A percentile compares a stretch with the other conserved stretches of the same genome.
Evolutionary conservation across 2,797 vertebrate genomes (phyloP).

Genomic region (Astyanax mexicanus): DNA sequence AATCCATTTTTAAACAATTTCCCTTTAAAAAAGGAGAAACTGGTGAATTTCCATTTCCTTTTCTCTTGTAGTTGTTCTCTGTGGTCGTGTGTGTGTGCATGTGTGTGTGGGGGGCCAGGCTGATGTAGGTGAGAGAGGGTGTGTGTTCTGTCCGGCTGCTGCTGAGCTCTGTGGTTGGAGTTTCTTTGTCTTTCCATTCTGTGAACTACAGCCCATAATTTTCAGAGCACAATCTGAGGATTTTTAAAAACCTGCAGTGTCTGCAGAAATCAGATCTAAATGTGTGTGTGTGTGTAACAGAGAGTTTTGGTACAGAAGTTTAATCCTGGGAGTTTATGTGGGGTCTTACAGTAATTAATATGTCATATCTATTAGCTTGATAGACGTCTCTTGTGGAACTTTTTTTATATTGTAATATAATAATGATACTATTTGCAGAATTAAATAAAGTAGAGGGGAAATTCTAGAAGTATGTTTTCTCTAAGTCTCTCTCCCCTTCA

Average conservation of each 20-base stretch:
- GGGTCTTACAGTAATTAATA: no score
- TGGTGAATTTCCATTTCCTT: slow-evolving; percentile 43
- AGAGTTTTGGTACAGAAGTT: background rate
- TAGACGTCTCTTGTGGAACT: no score
- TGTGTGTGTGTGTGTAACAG: slow-evolving; percentile 23
- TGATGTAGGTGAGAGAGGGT: slow-evolving; percentile 36
- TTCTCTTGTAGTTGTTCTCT: slow-evolving; percentile 24
- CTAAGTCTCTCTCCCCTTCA: no score
- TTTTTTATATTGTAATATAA: no score
- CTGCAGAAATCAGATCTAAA: slow-evolving; percentile 11
- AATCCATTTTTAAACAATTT: slow-evolving; percentile 31
- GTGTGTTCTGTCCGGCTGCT: slow-evolving; percentile 42
- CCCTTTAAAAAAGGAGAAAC: slow-evolving; percentile 28
- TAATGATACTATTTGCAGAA: no score
- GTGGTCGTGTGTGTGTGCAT: slow-evolving; percentile 11
- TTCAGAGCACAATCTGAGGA: slow-evolving; percentile 23
- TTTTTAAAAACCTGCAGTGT: slow-evolving; percentile 14
- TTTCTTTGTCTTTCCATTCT: slow-evolving; percentile 8
- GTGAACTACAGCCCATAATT: background rate
- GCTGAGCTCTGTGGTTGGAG: background rate
- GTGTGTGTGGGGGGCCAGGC: slow-evolving; percentile 31
- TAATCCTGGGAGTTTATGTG: no score
- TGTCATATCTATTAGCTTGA: no score
- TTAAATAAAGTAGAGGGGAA: no score
- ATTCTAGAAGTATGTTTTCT: no score